Base-by-base conservation (phyloP, 1,140 invertebrate species). In the Drosophila parvula region DNA sequence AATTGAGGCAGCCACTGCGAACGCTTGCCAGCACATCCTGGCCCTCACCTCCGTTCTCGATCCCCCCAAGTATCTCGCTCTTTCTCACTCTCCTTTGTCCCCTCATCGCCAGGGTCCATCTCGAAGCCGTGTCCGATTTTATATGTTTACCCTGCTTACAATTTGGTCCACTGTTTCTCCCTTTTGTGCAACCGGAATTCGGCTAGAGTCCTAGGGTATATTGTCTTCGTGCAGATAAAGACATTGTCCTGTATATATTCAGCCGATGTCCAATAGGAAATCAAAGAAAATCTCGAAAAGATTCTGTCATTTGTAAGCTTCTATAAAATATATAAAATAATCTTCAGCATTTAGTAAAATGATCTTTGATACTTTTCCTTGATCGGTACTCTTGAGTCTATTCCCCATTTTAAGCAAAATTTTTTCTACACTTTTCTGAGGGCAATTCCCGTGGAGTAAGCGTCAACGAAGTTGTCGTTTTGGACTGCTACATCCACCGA, bases 391-490 rank as follows among this genome's bases (percentile, higher is more conserved):
- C 12, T 10, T 4, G 0, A 4, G 61, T 67, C 65, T 32, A n/a
- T 4, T 43, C 22, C 18, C 3, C 1, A 3, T 11, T 18, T 18
- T 12, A 30, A 30, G 8, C 18, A 4, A 6, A 7, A n/a, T 64
- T 67, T 41, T 53, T 43, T 56, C 30, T 50, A 38, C 38, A 40
- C 69, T 45, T 58, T 71, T 48, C 22, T 28, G 22, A 58, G 64
- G 64, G 74, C 75, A 70, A 78, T 82, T 78, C 83, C 83, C 73
- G 74, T 79, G 83, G 70, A 79, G 76, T 63, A 45, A 89, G 83
- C 84, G 84, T 89, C 83, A 80, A 80, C 83, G 73, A 64, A 88
- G 76, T 83, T 89, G 84, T 88, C 82, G 76, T 82, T 86, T 86
- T 86, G 58, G 83, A 86, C 75, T 83, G 76, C 68, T 83, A 88